phyloP scores from a whole-genome alignment of 2,797 vertebrate genomes.

The Gymnoscopelus braueri region DNA sequence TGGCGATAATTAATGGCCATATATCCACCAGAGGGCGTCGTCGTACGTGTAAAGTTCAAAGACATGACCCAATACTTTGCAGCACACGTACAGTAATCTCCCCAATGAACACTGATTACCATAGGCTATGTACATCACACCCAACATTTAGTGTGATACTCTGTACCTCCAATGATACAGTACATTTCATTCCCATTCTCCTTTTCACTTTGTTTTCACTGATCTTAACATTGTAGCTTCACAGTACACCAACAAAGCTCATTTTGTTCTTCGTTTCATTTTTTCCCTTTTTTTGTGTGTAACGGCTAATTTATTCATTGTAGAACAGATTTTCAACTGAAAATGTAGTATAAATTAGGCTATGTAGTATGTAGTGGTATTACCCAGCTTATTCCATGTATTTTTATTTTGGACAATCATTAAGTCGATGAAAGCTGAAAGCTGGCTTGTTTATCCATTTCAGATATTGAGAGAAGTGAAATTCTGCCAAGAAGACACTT shows the following conservation, averaged over 20 bases:
- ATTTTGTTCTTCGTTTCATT: no score
- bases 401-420: constrained; percentile 66
- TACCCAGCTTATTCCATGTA: constrained; percentile 31
- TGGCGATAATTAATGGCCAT: constrained; percentile 17
- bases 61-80: constrained; percentile 25
- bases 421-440: constrained; percentile 26
- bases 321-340: no score
- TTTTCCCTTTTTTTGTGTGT: no score
- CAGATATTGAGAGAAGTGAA: constrained; percentile 9
- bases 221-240: constrained; percentile 12
- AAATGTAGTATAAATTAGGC: no score
- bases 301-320: no score
- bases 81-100: constrained; percentile 27
- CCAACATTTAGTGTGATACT: constrained; percentile 34
- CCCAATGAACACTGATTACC: constrained; percentile 30
- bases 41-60: constrained; percentile 37
- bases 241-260: no score
- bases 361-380: not conserved
- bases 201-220: constrained; percentile 8
- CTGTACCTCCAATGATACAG: constrained; percentile 39
- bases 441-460: constrained; percentile 31
- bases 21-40: constrained; percentile 64
- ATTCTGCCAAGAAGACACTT: no score
- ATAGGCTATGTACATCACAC: constrained; percentile 7
- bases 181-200: constrained; percentile 27